Evolutionary conservation across 2,113 vertebrate species (phyloP).

Genomic region (Podarcis muralis): DNA sequence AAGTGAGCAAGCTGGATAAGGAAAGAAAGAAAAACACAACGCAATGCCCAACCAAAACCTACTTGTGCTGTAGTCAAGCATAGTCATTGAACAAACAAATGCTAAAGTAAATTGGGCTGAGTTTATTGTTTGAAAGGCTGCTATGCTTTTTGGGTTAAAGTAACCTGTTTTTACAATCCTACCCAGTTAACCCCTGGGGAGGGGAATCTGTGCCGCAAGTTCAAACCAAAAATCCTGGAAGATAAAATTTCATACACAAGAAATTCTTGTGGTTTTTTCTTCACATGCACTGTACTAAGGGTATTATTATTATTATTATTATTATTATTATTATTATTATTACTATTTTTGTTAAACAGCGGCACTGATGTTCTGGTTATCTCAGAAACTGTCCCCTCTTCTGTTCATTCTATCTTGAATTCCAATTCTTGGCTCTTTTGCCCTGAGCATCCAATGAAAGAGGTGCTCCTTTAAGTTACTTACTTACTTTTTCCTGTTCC

Average conservation of each 20-base stretch:
- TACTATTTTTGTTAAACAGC: background rate
- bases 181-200: background rate
- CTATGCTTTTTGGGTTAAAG: slow-evolving; percentile 1
- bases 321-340: too few species aligned
- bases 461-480: background rate
- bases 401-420: background rate
- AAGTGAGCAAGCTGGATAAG: slow-evolving; percentile 12
- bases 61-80: slow-evolving; percentile 9
- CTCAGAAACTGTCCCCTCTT: background rate
- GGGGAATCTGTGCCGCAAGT: accelerated
- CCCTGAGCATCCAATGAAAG: background rate
- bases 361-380: background rate
- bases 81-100: slow-evolving; percentile 14
- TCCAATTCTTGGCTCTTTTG: background rate
- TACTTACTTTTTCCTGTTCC: background rate
- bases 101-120: slow-evolving; percentile 24
- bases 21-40: slow-evolving; percentile 17
- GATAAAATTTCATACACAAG: background rate
- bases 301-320: too few species aligned
- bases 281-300: background rate
- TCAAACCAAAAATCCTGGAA: background rate
- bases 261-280: background rate
- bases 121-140: slow-evolving; percentile 3
- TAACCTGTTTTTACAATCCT: background rate
- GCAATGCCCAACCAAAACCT: slow-evolving; percentile 25